Conservation (phyloP, 2,797 vertebrate species). For the Protosalanx chinensis region DNA sequence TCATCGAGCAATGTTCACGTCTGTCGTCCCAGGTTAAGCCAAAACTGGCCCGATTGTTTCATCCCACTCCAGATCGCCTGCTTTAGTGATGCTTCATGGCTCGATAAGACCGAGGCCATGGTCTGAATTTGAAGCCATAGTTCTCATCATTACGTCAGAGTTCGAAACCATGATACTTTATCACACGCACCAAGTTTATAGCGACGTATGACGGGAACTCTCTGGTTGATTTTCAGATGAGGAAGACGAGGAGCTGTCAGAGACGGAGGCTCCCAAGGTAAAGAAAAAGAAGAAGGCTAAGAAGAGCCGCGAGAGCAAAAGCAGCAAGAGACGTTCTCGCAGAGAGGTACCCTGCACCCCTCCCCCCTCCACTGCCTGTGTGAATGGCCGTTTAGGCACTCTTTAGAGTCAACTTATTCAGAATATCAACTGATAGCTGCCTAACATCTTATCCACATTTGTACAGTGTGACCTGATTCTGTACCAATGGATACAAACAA, state of each 20-base stretch:
- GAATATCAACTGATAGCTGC: too few species aligned
- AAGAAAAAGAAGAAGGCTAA: conserved; percentile 99
- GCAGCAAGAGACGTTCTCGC: conserved; percentile 90
- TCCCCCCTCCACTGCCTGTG: too few species aligned
- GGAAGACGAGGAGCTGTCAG: conserved; percentile 92
- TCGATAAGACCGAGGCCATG: background rate
- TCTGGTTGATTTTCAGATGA: conserved; percentile 71
- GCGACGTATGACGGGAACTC: background rate
- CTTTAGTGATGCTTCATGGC: background rate
- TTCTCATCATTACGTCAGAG: background rate
- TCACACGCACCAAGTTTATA: background rate
- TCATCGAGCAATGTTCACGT: too few species aligned
- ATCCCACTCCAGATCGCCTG: too few species aligned
- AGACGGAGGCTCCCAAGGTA: conserved; percentile 90
- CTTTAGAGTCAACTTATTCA: too few species aligned
- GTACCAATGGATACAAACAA: too few species aligned
- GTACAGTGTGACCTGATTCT: too few species aligned
- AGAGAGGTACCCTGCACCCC: conserved; percentile 79
- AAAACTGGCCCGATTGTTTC: too few species aligned
- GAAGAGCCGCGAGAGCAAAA: conserved; percentile 90
- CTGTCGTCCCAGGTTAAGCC: too few species aligned
- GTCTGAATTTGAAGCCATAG: background rate
- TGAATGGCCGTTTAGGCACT: too few species aligned
- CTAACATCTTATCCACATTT: too few species aligned
- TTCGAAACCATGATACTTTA: background rate